Conservation (phyloP, 2,113 vertebrate genomes). For the Thryonomys swinderianus region DNA sequence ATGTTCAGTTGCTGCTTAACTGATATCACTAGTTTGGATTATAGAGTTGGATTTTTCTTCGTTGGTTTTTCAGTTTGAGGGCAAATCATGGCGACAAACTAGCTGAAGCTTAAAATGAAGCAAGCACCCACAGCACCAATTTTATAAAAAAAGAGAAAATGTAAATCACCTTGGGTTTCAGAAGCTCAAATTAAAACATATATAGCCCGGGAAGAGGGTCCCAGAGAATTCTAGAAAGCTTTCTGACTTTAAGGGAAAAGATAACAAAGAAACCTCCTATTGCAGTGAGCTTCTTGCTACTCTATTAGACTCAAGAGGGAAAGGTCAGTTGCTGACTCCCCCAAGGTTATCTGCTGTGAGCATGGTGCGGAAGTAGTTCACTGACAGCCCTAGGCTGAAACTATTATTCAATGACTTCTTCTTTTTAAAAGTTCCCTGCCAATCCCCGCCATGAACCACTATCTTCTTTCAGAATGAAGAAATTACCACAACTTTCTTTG, state of each 20-base stretch:
- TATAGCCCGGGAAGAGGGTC: background rate
- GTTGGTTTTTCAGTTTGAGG: background rate
- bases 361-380: background rate
- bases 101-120: conserved; percentile 38
- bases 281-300: conserved; percentile 4
- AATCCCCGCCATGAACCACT: background rate
- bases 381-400: background rate
- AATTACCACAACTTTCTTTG: conserved; percentile 87
- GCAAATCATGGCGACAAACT: conserved; percentile 39
- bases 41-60: background rate
- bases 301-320: background rate
- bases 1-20: conserved; percentile 6
- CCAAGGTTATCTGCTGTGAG: background rate
- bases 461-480: conserved; percentile 86
- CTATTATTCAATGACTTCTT: conserved; percentile 5
- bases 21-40: conserved; percentile 43
- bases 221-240: conserved; percentile 38
- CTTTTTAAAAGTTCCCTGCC: conserved; percentile 37
- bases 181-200: conserved; percentile 27
- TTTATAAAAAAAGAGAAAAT: conserved; percentile 43
- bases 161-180: conserved; percentile 24
- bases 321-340: background rate
- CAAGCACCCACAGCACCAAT: background rate
- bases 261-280: background rate
- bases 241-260: conserved; percentile 28